phyloP scores from a whole-genome alignment of 2,888 invertebrate species.

The Galeopsomyia nigrocyanea region DNA sequence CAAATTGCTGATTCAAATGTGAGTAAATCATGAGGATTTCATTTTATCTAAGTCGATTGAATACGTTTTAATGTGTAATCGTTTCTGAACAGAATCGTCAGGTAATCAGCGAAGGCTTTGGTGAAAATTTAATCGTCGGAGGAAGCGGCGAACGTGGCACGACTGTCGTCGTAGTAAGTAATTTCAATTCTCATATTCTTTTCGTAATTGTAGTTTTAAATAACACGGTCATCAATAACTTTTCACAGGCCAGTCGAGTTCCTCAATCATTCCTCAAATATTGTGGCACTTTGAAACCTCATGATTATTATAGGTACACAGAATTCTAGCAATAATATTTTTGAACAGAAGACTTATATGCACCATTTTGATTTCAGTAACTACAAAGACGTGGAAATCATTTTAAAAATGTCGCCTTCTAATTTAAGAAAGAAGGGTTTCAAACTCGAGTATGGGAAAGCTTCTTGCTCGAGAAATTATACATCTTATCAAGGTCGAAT shows the following conservation, averaged over 20 bases:
- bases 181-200: background rate
- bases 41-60: background rate
- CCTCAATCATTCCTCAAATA: conserved; percentile 67
- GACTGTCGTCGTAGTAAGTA: conserved; percentile 47
- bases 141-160: conserved; percentile 44
- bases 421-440: conserved; percentile 74
- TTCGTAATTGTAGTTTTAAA: too few species aligned
- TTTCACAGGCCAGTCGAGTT: conserved; percentile 57
- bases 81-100: conserved; percentile 55
- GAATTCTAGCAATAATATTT: too few species aligned
- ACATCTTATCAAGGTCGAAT: conserved; percentile 80
- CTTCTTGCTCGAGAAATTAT: conserved; percentile 80
- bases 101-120: conserved; percentile 68
- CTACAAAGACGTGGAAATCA: conserved; percentile 67
- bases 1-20: conserved; percentile 69
- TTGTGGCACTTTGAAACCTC: conserved; percentile 71
- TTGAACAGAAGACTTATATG: too few species aligned
- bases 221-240: too few species aligned
- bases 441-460: conserved; percentile 74
- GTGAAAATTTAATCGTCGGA: conserved; percentile 63
- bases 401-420: conserved; percentile 69
- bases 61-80: background rate
- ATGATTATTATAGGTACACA: conserved; percentile 70
- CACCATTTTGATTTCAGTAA: conserved; percentile 51
- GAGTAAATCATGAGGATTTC: conserved; percentile 48